These are phyloP conservation scores for Hirtodrosophila confusa DNA, from an alignment of 2,888 invertebrate species.

Conservation along the genomic window DNA sequence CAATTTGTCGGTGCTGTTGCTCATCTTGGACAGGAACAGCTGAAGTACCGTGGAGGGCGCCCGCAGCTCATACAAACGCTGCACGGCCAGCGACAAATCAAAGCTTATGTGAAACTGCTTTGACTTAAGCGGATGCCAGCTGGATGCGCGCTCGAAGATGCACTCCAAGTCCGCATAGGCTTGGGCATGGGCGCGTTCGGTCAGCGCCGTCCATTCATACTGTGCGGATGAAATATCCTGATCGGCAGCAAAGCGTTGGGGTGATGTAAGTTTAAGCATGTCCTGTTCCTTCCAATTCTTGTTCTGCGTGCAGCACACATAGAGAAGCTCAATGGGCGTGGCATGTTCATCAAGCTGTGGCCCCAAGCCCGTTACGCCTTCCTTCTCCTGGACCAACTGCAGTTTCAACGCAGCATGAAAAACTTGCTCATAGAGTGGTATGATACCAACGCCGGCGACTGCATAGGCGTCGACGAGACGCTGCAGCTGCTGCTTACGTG, in stretches of 20 bases:
- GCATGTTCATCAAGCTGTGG: constrained; percentile 60
- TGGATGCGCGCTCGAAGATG: constrained; percentile 80
- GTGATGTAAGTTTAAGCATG: constrained; percentile 69
- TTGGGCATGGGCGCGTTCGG: constrained; percentile 84
- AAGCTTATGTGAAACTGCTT: constrained; percentile 84
- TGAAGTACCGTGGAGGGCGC: constrained; percentile 82
- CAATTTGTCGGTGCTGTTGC: constrained; percentile 79
- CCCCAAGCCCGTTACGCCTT: constrained; percentile 44
- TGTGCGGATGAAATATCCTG: constrained; percentile 86
- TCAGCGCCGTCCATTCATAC: constrained; percentile 89
- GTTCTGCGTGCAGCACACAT: constrained; percentile 79
- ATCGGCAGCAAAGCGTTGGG: constrained; percentile 80
- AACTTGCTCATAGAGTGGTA: constrained; percentile 77
- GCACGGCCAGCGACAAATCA: constrained; percentile 80
- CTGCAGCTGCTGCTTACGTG: constrained; percentile 77
- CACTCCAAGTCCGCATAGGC: constrained; percentile 82
- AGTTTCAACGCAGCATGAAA: constrained; percentile 77
- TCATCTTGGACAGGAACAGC: constrained; percentile 81
- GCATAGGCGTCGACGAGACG: constrained; percentile 70
- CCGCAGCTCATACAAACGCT: constrained; percentile 77
- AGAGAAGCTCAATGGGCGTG: constrained; percentile 81
- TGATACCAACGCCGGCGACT: constrained; percentile 61
- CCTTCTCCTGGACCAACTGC: constrained; percentile 72
- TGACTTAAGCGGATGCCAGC: constrained; percentile 82
- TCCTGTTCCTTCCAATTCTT: constrained; percentile 82